Evolutionary conservation across 2,888 invertebrate genomes (phyloP).

Genomic region (Lamproptera curius): DNA sequence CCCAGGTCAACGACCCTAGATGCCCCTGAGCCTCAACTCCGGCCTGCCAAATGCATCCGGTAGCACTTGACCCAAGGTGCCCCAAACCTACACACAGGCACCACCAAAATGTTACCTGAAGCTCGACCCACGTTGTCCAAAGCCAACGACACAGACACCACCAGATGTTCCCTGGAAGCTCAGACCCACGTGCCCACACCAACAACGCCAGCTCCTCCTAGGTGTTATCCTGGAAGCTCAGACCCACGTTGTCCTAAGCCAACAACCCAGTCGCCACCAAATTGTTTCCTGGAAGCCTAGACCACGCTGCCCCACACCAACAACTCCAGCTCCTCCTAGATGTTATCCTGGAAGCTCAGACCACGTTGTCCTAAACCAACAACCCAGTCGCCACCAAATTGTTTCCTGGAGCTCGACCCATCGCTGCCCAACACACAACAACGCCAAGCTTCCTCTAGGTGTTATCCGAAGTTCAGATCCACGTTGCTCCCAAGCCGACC

Average conservation of each 20-base stretch:
- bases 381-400: conserved; percentile 37
- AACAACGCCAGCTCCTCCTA: conserved; percentile 28
- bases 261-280: conserved; percentile 38
- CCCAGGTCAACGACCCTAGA: conserved; percentile 34
- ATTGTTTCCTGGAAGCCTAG: conserved; percentile 44
- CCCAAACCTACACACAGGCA: conserved; percentile 30
- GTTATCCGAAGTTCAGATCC: conserved; percentile 27
- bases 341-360: conserved; percentile 54
- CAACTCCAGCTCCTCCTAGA: conserved; percentile 35
- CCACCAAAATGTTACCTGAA: conserved; percentile 34
- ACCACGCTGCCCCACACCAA: conserved; percentile 44
- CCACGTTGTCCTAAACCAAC: conserved; percentile 46
- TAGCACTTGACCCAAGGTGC: conserved; percentile 15
- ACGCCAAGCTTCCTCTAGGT: conserved; percentile 27
- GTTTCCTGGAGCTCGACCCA: conserved; percentile 40
- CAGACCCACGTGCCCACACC: conserved; percentile 35
- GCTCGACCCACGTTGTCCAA: conserved; percentile 33
- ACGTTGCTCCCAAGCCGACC: conserved; percentile 31
- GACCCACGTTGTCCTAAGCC: conserved; percentile 40
- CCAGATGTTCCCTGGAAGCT: conserved; percentile 31
- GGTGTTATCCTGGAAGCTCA: conserved; percentile 41
- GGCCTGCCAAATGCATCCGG: conserved; percentile 27
- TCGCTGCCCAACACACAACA: conserved; percentile 35
- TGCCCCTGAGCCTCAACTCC: conserved; percentile 22
- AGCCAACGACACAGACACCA: conserved; percentile 31